A percentile compares a stretch with the other conserved stretches of the same genome.
Conservation (phyloP, 1,140 invertebrate species). For the Cotesia typhae region DNA sequence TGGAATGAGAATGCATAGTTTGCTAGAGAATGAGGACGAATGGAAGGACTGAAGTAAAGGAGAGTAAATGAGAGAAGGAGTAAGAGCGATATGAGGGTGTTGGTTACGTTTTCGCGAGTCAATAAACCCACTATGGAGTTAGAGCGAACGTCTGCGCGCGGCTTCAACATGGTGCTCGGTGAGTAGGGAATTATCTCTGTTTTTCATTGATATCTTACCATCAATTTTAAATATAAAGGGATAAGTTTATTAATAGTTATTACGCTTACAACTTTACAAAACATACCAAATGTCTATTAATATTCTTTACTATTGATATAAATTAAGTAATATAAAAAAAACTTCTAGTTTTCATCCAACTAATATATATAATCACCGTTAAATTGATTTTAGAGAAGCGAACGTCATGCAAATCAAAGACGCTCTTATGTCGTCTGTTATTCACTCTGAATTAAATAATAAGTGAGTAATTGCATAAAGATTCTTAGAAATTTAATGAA, state of each 20-base stretch:
- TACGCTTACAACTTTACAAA: background rate
- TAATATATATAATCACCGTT: background rate
- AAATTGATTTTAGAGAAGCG: conserved; percentile 51
- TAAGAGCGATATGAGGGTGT: conserved; percentile 28
- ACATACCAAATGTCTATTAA: background rate
- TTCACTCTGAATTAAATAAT: conserved; percentile 58
- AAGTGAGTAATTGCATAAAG: conserved; percentile 53
- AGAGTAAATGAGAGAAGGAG: background rate
- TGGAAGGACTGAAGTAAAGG: conserved; percentile 22
- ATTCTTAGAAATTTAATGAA: background rate
- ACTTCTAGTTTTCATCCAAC: background rate
- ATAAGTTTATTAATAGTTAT: background rate
- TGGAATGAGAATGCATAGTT: conserved; percentile 1
- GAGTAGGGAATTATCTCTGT: conserved; percentile 22
- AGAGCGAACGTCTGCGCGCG: conserved; percentile 25
- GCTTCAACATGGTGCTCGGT: conserved; percentile 30
- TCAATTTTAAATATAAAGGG: background rate
- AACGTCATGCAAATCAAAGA: conserved; percentile 63
- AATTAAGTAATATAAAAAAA: background rate
- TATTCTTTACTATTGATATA: background rate
- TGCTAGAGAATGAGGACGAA: conserved; percentile 24
- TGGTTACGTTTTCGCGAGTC: conserved; percentile 24
- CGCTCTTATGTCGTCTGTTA: conserved; percentile 50
- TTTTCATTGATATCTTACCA: background rate
- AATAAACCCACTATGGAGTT: conserved; percentile 24